Conservation (phyloP, 2,888 invertebrate genomes). For the Drosophila maculinotata region DNA sequence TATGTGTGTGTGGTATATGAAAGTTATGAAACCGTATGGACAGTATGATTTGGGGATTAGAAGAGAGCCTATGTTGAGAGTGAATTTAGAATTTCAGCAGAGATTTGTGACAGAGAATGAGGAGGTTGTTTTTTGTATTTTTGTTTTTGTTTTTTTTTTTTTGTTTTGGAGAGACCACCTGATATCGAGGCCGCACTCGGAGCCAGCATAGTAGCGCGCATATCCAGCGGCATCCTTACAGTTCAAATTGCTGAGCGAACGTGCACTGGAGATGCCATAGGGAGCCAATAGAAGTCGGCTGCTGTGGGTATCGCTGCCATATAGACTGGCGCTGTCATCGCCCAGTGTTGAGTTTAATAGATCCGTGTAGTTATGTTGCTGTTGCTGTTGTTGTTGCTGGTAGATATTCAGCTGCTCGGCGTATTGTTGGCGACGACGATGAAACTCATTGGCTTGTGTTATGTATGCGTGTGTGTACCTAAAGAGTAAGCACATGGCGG, state of each 20-base stretch:
- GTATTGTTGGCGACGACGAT: constrained; percentile 83
- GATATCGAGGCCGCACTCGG: constrained; percentile 72
- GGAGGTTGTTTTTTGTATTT: constrained; percentile 3
- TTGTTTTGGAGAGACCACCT: constrained; percentile 61
- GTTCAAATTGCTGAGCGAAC: constrained; percentile 65
- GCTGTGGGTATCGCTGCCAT: constrained; percentile 54
- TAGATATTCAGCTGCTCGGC: constrained; percentile 67
- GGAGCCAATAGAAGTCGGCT: constrained; percentile 41
- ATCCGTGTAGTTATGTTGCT: constrained; percentile 40
- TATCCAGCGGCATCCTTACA: constrained; percentile 52
- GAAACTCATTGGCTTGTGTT: constrained; percentile 84
- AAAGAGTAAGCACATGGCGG: constrained; percentile 69
- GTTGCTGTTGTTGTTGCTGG: constrained; percentile 66
- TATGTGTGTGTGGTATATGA: background rate
- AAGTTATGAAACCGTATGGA: constrained; percentile 5
- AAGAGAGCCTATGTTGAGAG: constrained; percentile 3
- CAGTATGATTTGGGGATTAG: background rate
- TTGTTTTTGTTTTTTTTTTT: constrained; percentile 15
- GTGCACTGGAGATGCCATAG: constrained; percentile 55
- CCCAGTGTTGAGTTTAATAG: constrained; percentile 68
- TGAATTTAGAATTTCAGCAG: constrained; percentile 33
- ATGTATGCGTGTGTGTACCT: constrained; percentile 85
- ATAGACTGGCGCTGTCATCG: constrained; percentile 67
- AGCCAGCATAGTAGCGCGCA: constrained; percentile 66
- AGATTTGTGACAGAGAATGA: constrained; percentile 10